Evolutionary conservation across 2,888 invertebrate genomes (phyloP).

Genomic region (Plusia festucae): DNA sequence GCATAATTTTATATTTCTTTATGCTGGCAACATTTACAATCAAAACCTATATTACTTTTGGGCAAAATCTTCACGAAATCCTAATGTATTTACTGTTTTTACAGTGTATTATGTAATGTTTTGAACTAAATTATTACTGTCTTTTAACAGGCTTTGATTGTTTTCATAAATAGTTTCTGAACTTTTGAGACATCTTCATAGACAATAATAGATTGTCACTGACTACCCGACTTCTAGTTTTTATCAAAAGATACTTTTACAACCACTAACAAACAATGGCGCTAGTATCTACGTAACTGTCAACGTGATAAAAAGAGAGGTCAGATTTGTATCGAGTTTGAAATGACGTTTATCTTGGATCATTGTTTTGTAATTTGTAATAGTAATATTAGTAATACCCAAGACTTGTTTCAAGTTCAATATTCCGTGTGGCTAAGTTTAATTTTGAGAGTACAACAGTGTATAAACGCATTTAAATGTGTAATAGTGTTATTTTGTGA

Average conservation of each 20-base stretch:
- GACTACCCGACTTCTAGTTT: conserved; percentile 50
- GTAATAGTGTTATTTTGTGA: conserved; percentile 13
- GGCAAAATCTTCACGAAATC: no score
- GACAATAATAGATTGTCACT: conserved; percentile 26
- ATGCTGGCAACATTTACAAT: no score
- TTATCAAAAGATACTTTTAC: conserved; percentile 7
- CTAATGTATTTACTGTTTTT: no score
- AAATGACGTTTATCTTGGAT: conserved; percentile 9
- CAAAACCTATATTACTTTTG: no score
- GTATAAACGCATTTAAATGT: conserved; percentile 20
- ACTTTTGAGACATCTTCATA: conserved; percentile 8
- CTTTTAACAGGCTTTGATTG: no score
- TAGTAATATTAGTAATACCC: no score
- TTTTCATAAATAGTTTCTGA: no score
- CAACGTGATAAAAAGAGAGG: conserved; percentile 11
- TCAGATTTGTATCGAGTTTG: not conserved
- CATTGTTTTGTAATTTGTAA: conserved; percentile 16
- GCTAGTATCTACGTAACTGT: conserved; percentile 22
- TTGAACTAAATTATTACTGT: no score
- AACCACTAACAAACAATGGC: conserved; percentile 4
- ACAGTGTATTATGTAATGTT: no score
- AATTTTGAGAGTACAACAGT: conserved; percentile 15
- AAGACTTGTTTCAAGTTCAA: not conserved
- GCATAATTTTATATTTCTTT: no score
- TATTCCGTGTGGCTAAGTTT: not conserved